Evolutionary conservation across 1,140 invertebrate species (phyloP), one percentile per base, ranked within the genome.

Genomic region (Cyclargus thomasi): DNA sequence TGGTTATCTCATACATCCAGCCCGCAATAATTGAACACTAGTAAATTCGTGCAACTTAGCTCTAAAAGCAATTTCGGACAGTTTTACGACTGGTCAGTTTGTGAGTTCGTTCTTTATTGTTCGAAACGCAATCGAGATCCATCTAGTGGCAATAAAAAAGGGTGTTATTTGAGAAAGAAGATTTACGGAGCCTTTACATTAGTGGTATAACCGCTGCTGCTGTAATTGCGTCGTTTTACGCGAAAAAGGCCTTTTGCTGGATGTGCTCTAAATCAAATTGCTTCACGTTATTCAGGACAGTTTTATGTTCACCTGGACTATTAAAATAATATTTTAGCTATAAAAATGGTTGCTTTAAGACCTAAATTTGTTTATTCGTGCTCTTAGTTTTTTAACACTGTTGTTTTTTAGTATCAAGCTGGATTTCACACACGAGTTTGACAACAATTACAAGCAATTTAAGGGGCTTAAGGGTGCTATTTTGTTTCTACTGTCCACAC

Each of bases 51-150:
- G 67, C 67, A 66, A 66, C 53, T 66, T 66, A 66, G 63, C 63
- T 66, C 64, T 68, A 71, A 76, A 77, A 80, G 73, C 72, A 77
- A 77, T 78, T 76, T 72, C 67, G 29, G 71, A 63, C 63, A 73
- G 62, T 77, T 79, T 77, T 77, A 81, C 77, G 78, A 81, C 68
- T 81, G 73, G 77, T 74, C 74, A 78, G 73, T 75, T 68, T 70
- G 67, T 67, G 55, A 65, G 39, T 39, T 71, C 70, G 69, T 76
- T 76, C 68, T 76, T 78, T 75, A 76, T 73, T 72, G 70, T 75
- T 72, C 73, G 65, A 78, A 74, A 72, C 67, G 70, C 64, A 71
- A 74, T 74, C 73, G 67, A 70, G 70, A 71, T 73, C 69, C 64
- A 69, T 65, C 67, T 73, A 59, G 53, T 23, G 66, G 71, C 63